Evolutionary conservation across 2,888 invertebrate species (phyloP).

Genomic region (Stomorhina lunata): DNA sequence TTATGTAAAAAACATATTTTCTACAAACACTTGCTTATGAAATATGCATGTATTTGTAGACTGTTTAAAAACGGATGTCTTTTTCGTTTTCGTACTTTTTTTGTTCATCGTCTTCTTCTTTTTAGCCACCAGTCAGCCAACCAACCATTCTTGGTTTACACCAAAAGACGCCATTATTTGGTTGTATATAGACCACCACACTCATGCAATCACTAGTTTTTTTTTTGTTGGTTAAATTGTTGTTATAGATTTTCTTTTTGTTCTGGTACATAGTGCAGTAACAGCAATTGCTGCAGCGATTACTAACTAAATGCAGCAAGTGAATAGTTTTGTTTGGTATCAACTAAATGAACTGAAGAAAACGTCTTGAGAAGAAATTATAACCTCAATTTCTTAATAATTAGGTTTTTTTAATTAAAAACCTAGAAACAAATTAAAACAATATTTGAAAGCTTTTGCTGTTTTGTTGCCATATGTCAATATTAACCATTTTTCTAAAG

Average conservation of each 20-base stretch:
- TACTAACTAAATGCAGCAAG: conserved; percentile 33
- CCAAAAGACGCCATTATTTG: conserved; percentile 67
- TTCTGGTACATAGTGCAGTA: conserved; percentile 8
- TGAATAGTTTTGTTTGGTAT: conserved; percentile 31
- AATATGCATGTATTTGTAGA: conserved; percentile 37
- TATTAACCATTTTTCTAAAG: no score
- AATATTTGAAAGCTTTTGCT: conserved; percentile 38
- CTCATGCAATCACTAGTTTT: conserved; percentile 58
- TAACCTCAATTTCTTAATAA: conserved; percentile 61
- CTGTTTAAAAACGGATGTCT: conserved; percentile 52
- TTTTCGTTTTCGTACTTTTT: conserved; percentile 28
- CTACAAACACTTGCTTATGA: not conserved
- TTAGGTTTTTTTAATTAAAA: conserved; percentile 59
- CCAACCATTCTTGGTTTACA: conserved; percentile 66
- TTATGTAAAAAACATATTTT: no score
- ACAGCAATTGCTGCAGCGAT: not conserved
- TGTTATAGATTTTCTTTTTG: conserved; percentile 33
- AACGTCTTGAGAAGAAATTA: not conserved
- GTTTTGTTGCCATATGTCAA: no score
- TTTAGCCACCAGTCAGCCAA: conserved; percentile 60
- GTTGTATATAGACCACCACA: conserved; percentile 64
- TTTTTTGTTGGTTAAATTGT: conserved; percentile 42
- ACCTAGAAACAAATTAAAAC: no score
- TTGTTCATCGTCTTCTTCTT: conserved; percentile 11
- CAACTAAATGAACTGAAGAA: not conserved